phyloP scores from a whole-genome alignment of 2,888 invertebrate genomes.

The Myathropa florea region DNA sequence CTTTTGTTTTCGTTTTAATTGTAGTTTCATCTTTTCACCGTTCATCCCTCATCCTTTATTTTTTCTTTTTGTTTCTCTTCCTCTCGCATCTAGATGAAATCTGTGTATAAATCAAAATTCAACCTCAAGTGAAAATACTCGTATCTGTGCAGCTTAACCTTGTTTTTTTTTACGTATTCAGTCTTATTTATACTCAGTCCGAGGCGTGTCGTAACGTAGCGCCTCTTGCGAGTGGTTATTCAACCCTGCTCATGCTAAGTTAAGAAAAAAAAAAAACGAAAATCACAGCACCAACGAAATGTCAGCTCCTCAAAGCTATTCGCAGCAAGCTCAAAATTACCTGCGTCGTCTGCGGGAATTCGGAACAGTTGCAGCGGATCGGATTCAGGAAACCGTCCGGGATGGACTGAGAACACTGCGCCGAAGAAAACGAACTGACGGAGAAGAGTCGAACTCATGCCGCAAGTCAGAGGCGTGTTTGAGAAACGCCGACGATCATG shows the following conservation, averaged over 20 bases:
- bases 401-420: conserved; percentile 63
- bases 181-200: neutral
- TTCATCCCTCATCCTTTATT: conserved; percentile 49
- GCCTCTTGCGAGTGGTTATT: neutral
- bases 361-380: conserved; percentile 53
- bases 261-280: neutral
- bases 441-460: neutral
- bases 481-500: neutral
- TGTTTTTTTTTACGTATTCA: neutral
- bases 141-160: conserved; percentile 13
- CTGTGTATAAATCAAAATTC: conserved; percentile 36
- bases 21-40: conserved; percentile 20
- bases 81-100: conserved; percentile 47
- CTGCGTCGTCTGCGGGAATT: conserved; percentile 71
- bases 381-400: conserved; percentile 41
- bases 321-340: conserved; percentile 1
- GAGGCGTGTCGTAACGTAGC: neutral
- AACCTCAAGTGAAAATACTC: neutral
- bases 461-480: neutral
- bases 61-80: conserved; percentile 37
- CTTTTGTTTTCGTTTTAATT: conserved; percentile 10
- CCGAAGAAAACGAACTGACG: conserved; percentile 40
- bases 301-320: neutral
- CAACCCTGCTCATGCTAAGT: neutral
- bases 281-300: neutral